Evolutionary conservation across 2,797 vertebrate genomes (phyloP).

Genomic region (Notamacropus eugenii): DNA sequence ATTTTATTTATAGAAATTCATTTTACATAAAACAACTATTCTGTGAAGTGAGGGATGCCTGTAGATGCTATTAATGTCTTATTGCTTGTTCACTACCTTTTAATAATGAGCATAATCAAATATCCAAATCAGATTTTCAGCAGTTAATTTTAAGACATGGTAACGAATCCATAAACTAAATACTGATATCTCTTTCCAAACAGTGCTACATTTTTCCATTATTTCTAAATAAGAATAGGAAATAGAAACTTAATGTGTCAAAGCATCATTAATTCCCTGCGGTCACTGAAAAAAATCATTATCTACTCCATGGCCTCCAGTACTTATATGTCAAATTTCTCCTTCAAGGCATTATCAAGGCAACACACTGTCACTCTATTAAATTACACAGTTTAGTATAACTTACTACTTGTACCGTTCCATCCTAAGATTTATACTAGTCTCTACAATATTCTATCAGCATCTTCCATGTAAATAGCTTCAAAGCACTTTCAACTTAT

Average conservation of each 20-base stretch:
- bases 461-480: slow-evolving; percentile 50
- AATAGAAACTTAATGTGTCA: slow-evolving; percentile 21
- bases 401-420: neutral
- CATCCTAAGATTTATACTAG: slow-evolving; percentile 35
- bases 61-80: slow-evolving; percentile 8
- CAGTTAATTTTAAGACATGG: slow-evolving; percentile 52
- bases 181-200: slow-evolving; percentile 30
- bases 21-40: slow-evolving; percentile 40
- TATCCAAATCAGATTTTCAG: slow-evolving; percentile 19
- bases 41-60: slow-evolving; percentile 11
- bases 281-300: slow-evolving; percentile 51
- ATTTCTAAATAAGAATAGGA: slow-evolving; percentile 36
- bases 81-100: slow-evolving; percentile 19
- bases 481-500: slow-evolving; percentile 38
- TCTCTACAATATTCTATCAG: slow-evolving; percentile 1
- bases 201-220: slow-evolving; percentile 25
- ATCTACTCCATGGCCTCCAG: slow-evolving; percentile 14
- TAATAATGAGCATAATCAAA: slow-evolving; percentile 51
- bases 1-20: slow-evolving; percentile 31
- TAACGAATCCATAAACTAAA: slow-evolving; percentile 50
- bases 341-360: slow-evolving; percentile 54
- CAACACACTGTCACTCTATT: slow-evolving; percentile 5
- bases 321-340: slow-evolving; percentile 22
- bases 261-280: slow-evolving; percentile 33
- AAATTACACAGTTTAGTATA: slow-evolving; percentile 22